Conservation (phyloP, 1,140 invertebrate genomes). For the Halesus radiatus region DNA sequence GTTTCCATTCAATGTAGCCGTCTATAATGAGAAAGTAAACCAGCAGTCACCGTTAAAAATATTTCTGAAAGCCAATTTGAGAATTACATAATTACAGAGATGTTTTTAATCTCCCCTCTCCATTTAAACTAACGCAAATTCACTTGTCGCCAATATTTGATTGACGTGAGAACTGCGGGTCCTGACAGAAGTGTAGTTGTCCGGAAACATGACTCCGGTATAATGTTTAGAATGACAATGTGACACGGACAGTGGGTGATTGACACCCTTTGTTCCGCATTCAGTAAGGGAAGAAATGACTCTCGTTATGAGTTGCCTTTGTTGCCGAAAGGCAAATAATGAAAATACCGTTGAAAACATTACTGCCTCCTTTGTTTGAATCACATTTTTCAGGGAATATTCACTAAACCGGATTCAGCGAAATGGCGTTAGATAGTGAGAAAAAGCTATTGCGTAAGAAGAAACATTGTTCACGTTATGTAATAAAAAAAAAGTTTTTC, state of each 20-base stretch:
- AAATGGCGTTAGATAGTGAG: not conserved
- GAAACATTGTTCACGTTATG: not conserved
- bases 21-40: not conserved
- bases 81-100: not conserved
- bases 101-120: not conserved
- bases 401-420: too few species aligned
- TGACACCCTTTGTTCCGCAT: conserved; percentile 30
- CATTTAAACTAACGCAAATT: not conserved
- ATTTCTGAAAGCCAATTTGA: not conserved
- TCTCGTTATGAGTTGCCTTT: conserved; percentile 33
- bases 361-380: conserved; percentile 28
- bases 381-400: conserved; percentile 4
- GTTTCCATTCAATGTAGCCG: not conserved
- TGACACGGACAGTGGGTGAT: conserved; percentile 39
- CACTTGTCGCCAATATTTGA: conserved; percentile 41
- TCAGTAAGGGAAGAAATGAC: conserved; percentile 20
- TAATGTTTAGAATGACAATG: conserved; percentile 40
- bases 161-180: conserved; percentile 40
- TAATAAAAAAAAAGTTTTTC: not conserved
- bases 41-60: not conserved
- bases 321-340: not conserved
- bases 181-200: not conserved
- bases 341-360: conserved; percentile 27
- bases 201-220: conserved; percentile 37
- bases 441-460: not conserved